phyloP scores from a whole-genome alignment of 2,113 vertebrate species.

The Tachysurus fulvidraco region DNA sequence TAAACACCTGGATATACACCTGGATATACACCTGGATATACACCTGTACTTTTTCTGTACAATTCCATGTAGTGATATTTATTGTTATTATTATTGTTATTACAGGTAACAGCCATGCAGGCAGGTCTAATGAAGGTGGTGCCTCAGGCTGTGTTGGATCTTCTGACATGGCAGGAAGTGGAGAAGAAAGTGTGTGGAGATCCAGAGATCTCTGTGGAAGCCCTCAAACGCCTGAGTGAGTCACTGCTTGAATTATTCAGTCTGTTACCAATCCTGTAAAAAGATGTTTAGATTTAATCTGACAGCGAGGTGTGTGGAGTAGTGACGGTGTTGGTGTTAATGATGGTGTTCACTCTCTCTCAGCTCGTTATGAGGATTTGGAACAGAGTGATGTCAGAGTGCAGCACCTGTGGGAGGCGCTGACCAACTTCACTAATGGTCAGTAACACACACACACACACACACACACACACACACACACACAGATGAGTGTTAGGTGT shows the following conservation, averaged over 20 bases:
- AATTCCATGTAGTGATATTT: no score
- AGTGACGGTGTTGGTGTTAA: background rate
- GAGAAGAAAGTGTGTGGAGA: constrained; percentile 98
- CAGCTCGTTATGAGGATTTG: constrained; percentile 93
- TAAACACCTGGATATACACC: no score
- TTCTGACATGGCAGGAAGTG: constrained; percentile 95
- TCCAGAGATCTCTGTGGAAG: constrained; percentile 94
- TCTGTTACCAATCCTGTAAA: background rate
- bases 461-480: background rate
- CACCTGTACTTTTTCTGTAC: no score
- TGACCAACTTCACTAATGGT: constrained; percentile 97
- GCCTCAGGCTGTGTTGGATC: constrained; percentile 93
- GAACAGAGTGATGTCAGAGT: constrained; percentile 85
- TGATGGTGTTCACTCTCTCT: constrained; percentile 15
- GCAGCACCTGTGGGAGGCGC: constrained; percentile 95
- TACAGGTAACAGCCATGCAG: constrained; percentile 89
- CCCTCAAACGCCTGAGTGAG: constrained; percentile 87
- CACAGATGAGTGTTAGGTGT: background rate
- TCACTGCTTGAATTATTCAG: no score
- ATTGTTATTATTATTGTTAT: background rate
- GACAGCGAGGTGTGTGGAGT: background rate
- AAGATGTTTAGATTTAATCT: background rate
- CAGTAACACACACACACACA: constrained; percentile 43
- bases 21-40: no score
- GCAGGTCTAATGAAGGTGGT: constrained; percentile 93